phyloP scores from a whole-genome alignment of 2,888 invertebrate genomes.

The Tanypteryx hageni region DNA sequence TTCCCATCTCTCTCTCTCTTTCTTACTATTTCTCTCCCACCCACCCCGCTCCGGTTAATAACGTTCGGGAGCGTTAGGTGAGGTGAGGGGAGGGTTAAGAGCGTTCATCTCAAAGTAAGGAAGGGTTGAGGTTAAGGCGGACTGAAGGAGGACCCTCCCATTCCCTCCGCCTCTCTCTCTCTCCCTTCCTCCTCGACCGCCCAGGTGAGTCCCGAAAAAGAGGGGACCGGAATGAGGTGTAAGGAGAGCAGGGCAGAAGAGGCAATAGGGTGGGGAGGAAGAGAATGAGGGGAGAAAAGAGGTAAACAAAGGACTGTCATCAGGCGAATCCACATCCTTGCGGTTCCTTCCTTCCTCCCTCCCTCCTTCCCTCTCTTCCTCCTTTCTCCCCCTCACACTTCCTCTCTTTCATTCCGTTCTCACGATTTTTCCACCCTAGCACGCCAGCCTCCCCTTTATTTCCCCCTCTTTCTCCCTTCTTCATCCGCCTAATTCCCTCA shows the following conservation, averaged over 20 bases:
- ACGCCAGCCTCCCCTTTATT: no score
- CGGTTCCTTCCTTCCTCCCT: neutral
- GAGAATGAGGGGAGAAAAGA: neutral
- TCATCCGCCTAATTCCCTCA: conserved; percentile 27
- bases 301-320: conserved; percentile 1
- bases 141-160: neutral
- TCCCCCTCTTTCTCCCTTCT: neutral
- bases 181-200: no score
- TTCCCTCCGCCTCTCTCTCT: no score
- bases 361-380: neutral
- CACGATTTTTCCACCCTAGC: no score
- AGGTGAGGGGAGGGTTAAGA: neutral
- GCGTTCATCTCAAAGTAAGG: conserved; percentile 10
- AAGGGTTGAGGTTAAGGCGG: neutral
- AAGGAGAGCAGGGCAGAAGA: neutral
- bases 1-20: neutral
- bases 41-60: neutral
- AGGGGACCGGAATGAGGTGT: neutral
- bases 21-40: neutral
- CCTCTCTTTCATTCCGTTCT: neutral
- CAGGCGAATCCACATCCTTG: neutral
- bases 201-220: neutral
- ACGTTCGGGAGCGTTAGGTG: no score
- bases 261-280: neutral
- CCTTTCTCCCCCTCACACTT: neutral